Conservation (phyloP, 2,888 invertebrate species). For the Rhagonycha fulva region DNA sequence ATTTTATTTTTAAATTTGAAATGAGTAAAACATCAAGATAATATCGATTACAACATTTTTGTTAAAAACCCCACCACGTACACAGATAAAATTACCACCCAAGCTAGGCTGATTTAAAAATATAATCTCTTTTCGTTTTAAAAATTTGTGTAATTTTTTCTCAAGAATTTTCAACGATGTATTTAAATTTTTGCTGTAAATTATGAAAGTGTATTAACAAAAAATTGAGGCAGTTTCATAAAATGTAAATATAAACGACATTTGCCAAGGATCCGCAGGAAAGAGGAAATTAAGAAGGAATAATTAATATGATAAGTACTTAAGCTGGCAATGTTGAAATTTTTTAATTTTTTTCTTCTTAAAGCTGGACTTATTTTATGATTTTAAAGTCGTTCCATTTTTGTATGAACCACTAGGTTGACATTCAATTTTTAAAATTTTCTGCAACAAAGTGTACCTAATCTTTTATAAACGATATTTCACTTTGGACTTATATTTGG, state of each 20-base stretch:
- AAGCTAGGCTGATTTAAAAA: background rate
- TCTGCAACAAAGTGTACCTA: background rate
- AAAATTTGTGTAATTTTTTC: background rate
- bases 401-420: background rate
- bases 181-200: background rate
- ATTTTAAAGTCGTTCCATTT: background rate
- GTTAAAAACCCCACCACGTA: background rate
- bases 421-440: background rate
- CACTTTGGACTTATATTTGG: conserved; percentile 1
- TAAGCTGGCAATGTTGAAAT: background rate
- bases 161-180: background rate
- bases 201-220: background rate
- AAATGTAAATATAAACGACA: background rate
- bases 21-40: background rate
- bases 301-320: background rate
- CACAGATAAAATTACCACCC: background rate
- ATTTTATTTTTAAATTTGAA: background rate
- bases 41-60: background rate
- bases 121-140: background rate
- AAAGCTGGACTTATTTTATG: background rate
- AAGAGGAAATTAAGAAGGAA: background rate
- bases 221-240: background rate
- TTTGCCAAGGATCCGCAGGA: background rate
- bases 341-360: background rate
- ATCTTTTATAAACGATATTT: conserved; percentile 3